Evolutionary conservation across 1,140 invertebrate species (phyloP).

Genomic region (Orius laevigatus): DNA sequence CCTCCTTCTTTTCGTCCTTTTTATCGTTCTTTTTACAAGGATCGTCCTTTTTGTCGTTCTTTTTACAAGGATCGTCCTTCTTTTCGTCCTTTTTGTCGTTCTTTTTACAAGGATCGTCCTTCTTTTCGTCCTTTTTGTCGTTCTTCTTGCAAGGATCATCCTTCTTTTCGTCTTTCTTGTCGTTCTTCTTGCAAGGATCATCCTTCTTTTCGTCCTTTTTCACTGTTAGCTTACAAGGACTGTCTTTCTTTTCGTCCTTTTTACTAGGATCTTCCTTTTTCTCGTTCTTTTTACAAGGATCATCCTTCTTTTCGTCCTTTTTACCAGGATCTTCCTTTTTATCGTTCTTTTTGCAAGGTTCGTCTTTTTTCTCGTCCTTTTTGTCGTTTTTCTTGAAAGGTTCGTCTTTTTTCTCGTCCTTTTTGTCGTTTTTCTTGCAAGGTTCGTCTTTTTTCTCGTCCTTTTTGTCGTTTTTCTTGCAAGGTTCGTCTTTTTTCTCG

Average conservation of each 20-base stretch:
- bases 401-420: neutral
- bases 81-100: slow-evolving; percentile 6
- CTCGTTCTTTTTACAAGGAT: neutral
- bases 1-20: slow-evolving; percentile 8
- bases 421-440: neutral
- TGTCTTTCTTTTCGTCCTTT: slow-evolving; percentile 1
- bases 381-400: slow-evolving; percentile 5
- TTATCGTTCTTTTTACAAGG: slow-evolving; percentile 2
- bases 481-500: no score
- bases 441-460: no score
- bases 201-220: neutral
- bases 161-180: no score
- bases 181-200: no score
- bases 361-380: slow-evolving; percentile 6
- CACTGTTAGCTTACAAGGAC: neutral
- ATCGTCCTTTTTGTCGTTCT: slow-evolving; percentile 1
- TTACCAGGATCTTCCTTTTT: slow-evolving; percentile 6
- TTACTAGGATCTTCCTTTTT: neutral
- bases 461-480: no score
- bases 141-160: no score
- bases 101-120: slow-evolving; percentile 5
- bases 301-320: slow-evolving; percentile 3
- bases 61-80: slow-evolving; percentile 5
- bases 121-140: neutral
- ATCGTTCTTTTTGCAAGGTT: slow-evolving; percentile 1